Base-by-base conservation (phyloP, 2,888 invertebrate species). In the Drosophila colorata region DNA sequence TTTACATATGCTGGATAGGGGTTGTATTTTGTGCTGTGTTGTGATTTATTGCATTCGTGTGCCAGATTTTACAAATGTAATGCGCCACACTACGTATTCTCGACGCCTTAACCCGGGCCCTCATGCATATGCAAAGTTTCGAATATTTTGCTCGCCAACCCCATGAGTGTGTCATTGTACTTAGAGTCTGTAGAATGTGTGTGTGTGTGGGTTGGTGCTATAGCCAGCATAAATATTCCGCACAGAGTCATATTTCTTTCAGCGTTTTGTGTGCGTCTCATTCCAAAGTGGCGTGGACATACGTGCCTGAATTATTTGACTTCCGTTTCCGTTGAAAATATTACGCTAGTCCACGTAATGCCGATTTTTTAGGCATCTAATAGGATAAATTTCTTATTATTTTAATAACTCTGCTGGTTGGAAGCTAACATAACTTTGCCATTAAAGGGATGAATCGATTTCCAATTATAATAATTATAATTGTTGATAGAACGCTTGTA, bases 41-140 rank as follows among this genome's bases (percentile, higher is more conserved):
- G 81, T 90, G 90, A 90, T 90, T 90, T 90, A 90, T 90, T 80
- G 90, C 90, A 88, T 90, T 90, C 84, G 87, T 90, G 88, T 90
- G 90, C 91, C 90, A 90, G 90, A 90, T 90, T 90, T 90, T 86
- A 88, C 89, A 87, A 87, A 88, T 85, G 88, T 84, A 80, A 88
- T 87, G 81, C 80, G 79, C 86, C 82, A 78, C 81, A 69, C 78
- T 68, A 33, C 41, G 44, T 23, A 60, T 20, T 52, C 56, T 37
- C 33, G 33, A 47, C 64, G 46, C 35, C 55, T 52, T 35, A 25
- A 16, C 44, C 14, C 31, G 14, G 33, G 16, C 28, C 25, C 55
- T 88, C 74, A 88, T 88, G 73, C 88, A 86, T 88, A 88, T 88
- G 87, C 77, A 83, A 88, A 88, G 87, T 83, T 86, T 86, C 88